Percentiles rank a stretch among this genome's conserved stretches.
These are phyloP conservation scores for Drosophila gaucha DNA, from an alignment of 2,888 invertebrate species.

Conservation along the genomic window DNA sequence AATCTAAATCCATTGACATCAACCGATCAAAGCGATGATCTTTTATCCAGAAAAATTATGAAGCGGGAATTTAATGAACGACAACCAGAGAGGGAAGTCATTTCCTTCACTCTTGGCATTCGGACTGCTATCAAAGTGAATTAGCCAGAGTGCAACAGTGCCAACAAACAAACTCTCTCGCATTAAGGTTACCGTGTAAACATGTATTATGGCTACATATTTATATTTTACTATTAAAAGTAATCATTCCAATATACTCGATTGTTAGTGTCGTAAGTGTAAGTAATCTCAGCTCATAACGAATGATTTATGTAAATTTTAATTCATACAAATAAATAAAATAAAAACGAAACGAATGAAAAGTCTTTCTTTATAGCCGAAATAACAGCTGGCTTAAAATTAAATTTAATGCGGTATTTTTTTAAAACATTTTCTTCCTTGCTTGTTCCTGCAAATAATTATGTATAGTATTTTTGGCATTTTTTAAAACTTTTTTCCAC, in stretches of 20 bases:
- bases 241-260: constrained; percentile 49
- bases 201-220: constrained; percentile 54
- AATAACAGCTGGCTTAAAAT: too few species aligned
- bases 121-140: constrained; percentile 63
- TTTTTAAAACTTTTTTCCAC: too few species aligned
- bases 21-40: constrained; percentile 46
- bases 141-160: constrained; percentile 44
- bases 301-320: constrained; percentile 33
- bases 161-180: constrained; percentile 27
- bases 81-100: constrained; percentile 60
- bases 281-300: constrained; percentile 25
- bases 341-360: neutral
- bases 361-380: neutral
- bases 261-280: constrained; percentile 25
- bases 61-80: constrained; percentile 67
- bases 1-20: constrained; percentile 29
- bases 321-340: constrained; percentile 25
- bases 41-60: constrained; percentile 69
- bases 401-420: too few species aligned
- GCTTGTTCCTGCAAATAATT: too few species aligned
- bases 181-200: constrained; percentile 32
- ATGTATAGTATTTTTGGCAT: too few species aligned
- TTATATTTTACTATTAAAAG: constrained; percentile 46
- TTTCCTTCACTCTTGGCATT: constrained; percentile 69
- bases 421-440: too few species aligned